phyloP scores from a whole-genome alignment of 1,140 invertebrate genomes.

The Drosophila littoralis region DNA sequence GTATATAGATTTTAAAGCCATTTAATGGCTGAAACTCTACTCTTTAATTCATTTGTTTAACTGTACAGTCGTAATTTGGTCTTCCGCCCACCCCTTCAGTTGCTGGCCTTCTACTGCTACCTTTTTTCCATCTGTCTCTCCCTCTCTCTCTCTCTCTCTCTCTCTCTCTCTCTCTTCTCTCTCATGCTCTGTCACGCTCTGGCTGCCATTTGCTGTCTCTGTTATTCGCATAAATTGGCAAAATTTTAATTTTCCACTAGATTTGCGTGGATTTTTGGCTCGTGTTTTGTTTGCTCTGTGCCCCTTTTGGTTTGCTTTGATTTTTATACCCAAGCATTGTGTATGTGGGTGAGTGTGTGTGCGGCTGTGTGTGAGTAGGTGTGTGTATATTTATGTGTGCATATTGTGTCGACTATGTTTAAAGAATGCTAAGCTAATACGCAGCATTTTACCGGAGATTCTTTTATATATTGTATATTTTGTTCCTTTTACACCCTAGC shows the following conservation, averaged over 20 bases:
- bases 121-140: neutral
- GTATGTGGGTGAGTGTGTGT: neutral
- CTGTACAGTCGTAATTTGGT: constrained; percentile 1
- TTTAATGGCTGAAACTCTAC: too few species aligned
- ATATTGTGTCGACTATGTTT: too few species aligned
- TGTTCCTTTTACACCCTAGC: too few species aligned
- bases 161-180: too few species aligned
- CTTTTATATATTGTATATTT: too few species aligned
- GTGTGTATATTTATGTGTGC: neutral
- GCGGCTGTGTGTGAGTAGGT: neutral
- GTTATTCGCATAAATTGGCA: constrained; percentile 40
- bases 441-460: too few species aligned
- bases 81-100: neutral
- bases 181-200: neutral
- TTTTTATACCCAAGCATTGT: neutral
- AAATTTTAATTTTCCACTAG: constrained; percentile 59
- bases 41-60: neutral
- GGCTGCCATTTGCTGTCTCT: constrained; percentile 19
- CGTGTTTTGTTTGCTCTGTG: constrained; percentile 24
- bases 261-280: constrained; percentile 49
- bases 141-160: neutral
- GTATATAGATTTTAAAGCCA: too few species aligned
- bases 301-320: constrained; percentile 31
- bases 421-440: too few species aligned
- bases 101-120: neutral